Evolutionary conservation across 2,797 vertebrate species (phyloP).

Genomic region (Selene dorsalis): DNA sequence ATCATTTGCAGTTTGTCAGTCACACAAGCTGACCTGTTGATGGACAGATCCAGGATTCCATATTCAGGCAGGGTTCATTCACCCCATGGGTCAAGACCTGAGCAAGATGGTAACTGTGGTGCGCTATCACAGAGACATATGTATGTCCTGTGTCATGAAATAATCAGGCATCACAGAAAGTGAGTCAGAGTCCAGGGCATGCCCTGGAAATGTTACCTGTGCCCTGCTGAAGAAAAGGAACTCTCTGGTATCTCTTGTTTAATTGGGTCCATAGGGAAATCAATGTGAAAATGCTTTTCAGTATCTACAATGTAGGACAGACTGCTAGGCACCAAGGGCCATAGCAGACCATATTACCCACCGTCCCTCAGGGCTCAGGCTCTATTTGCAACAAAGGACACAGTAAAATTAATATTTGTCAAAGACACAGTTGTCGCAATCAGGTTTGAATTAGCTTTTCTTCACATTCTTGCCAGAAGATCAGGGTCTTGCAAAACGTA

Average conservation of each 20-base stretch:
- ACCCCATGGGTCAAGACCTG: neutral
- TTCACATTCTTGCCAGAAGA: conserved; percentile 11
- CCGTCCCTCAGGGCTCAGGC: conserved; percentile 37
- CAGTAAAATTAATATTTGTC: conserved; percentile 41
- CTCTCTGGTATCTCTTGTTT: conserved; percentile 59
- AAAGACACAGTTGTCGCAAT: conserved; percentile 23
- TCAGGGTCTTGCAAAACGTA: conserved; percentile 24
- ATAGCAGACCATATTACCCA: conserved; percentile 64
- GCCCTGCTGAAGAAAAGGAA: conserved; percentile 51
- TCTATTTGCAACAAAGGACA: conserved; percentile 31
- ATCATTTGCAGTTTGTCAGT: conserved; percentile 4
- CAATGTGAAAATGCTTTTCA: conserved; percentile 61
- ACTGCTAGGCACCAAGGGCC: conserved; percentile 64
- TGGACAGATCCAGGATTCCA: conserved; percentile 14
- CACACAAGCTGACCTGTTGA: conserved; percentile 15
- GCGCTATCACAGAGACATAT: conserved; percentile 19
- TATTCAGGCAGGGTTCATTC: conserved; percentile 11
- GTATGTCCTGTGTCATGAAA: conserved; percentile 49
- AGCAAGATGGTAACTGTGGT: conserved; percentile 14
- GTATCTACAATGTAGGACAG: conserved; percentile 62
- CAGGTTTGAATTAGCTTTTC: conserved; percentile 29
- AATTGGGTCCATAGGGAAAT: conserved; percentile 78
- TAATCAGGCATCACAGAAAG: conserved; percentile 51
- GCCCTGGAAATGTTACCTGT: conserved; percentile 60
- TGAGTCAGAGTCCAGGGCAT: conserved; percentile 29